Base-by-base conservation (phyloP, 1,140 invertebrate species). In the Cyphomyrmex costatus region DNA sequence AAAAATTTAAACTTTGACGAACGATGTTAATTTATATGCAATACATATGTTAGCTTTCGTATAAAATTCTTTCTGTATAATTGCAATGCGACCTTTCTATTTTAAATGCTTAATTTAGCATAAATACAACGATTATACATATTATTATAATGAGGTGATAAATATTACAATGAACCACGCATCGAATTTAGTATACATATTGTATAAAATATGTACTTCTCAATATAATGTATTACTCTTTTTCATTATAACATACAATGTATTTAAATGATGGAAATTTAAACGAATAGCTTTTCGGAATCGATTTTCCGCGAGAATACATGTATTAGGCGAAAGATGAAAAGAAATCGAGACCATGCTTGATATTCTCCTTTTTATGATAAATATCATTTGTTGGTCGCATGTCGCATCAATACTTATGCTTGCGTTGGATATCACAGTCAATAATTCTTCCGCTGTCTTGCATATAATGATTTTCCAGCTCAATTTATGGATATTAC, bases 331-430 rank as follows among this genome's bases (percentile, higher is more conserved):
- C n/a, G 16, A 14, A 53, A 79, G 21, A 66, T 12, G 14, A 79
- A 14, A 51, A 51, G 30, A 66, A 66, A 79, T 51, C 61, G 21
- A 30, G 36, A 10, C 3, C 10, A 2, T 7, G 27, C 8, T 65
- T 27, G 46, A 68, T 58, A 33, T 36, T 33, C 68, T 46, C 36
- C 42, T 77, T 42, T 76, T 24, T 42, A 58, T 46, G 21, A 79
- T 68, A 79, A 79, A 68, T 53, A 68, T 79, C 61, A 79, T 53
- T 79, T 79, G 42, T 79, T 68, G 33, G 61, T 21, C 33, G 61
- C n/a, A 24, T 79, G 27, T 53, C 14, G 61, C 30, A 68, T 79
- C 77, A 68, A 53, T 68, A 30, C n/a, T 53, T 30, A 60, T 63
- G 77, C 10, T 16, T 46, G 30, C 77, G 51, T 73, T 83, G 86